Evolutionary conservation across 2,113 vertebrate genomes (phyloP).

Genomic region (Hyla sarda): DNA sequence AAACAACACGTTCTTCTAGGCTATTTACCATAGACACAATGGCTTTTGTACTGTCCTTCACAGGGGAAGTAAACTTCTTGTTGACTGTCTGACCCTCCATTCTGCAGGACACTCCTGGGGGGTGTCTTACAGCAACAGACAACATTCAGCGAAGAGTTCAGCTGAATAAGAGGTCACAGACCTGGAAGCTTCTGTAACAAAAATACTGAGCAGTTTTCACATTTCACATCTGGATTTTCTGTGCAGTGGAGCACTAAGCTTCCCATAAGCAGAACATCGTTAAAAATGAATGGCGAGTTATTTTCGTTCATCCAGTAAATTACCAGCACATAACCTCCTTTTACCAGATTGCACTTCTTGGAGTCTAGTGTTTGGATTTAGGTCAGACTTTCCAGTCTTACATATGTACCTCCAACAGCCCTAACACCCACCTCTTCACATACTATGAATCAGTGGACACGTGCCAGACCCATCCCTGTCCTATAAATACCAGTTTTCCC

Average conservation of each 20-base stretch:
- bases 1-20: not conserved
- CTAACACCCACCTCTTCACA: constrained; percentile 39
- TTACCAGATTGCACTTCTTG: constrained; percentile 52
- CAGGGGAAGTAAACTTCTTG: too few relatives aligned
- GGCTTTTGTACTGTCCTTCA: not conserved
- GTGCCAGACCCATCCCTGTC: constrained; percentile 38
- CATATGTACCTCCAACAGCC: constrained; percentile 17
- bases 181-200: not conserved
- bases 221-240: constrained; percentile 59
- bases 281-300: constrained; percentile 59
- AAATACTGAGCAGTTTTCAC: constrained; percentile 32
- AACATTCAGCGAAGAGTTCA: constrained; percentile 26
- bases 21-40: not conserved
- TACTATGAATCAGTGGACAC: constrained; percentile 46
- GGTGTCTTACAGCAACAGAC: constrained; percentile 1
- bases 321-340: constrained; percentile 53
- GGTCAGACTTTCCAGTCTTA: constrained; percentile 55
- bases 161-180: constrained; percentile 36
- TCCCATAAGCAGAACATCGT: constrained; percentile 51
- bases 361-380: constrained; percentile 52
- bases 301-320: constrained; percentile 61
- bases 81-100: constrained; percentile 26
- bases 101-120: not conserved
- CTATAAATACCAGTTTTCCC: constrained; percentile 20
- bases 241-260: constrained; percentile 52